Evolutionary conservation across 2,797 vertebrate species (phyloP).

Genomic region (Sebastes vulpes): DNA sequence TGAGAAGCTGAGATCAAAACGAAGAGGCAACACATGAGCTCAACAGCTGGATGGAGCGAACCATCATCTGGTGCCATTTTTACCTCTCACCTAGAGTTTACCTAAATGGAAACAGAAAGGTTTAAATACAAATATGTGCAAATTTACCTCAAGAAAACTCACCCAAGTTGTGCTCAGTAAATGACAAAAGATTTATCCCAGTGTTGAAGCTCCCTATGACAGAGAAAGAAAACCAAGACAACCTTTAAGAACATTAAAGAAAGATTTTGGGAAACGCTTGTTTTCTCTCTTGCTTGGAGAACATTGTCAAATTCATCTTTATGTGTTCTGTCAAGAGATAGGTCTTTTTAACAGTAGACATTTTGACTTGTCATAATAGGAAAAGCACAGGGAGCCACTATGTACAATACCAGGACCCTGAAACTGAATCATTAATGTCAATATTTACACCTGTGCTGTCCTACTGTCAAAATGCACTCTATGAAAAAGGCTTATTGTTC

Average conservation of each 20-base stretch:
- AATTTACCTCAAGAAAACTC: constrained; percentile 56
- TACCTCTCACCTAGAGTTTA: constrained; percentile 42
- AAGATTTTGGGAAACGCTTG: background rate
- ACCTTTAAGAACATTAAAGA: background rate
- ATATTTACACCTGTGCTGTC: background rate
- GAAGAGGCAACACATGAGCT: constrained; percentile 64
- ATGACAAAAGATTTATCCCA: constrained; percentile 75
- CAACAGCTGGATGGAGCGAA: constrained; percentile 62
- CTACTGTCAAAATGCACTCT: background rate
- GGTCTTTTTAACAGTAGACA: background rate
- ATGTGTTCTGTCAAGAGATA: background rate
- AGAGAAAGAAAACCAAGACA: constrained; percentile 31
- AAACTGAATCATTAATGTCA: background rate
- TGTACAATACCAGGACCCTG: background rate
- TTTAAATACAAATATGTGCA: constrained; percentile 20
- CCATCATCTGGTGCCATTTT: constrained; percentile 65
- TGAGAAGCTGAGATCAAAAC: constrained; percentile 71
- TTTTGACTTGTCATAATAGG: background rate
- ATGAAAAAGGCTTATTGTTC: background rate
- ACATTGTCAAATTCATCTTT: background rate
- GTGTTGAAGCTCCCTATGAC: constrained; percentile 71
- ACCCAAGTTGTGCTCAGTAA: constrained; percentile 82
- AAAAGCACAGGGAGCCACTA: background rate
- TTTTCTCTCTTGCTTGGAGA: background rate
- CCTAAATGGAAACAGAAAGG: constrained; percentile 25